Percentiles rank a stretch among this genome's conserved stretches.
Conservation (phyloP, 2,113 vertebrate species). For the Cichladusa arquata region DNA sequence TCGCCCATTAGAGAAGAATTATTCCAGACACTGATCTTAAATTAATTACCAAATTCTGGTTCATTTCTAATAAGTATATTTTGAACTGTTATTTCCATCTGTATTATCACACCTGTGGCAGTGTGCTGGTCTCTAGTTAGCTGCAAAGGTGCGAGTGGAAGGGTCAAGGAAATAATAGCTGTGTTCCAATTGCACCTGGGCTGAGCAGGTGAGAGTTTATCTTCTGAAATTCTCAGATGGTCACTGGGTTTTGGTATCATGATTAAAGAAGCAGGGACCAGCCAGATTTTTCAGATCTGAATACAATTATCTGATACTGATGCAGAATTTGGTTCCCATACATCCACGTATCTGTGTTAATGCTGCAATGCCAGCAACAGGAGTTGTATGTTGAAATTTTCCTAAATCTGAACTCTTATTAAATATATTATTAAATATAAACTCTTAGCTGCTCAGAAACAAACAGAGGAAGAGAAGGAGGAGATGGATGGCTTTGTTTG, state of each 20-base stretch:
- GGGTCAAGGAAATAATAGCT: background rate
- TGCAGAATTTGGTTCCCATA: background rate
- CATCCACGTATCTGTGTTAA: background rate
- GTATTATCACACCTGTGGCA: background rate
- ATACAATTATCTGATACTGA: background rate
- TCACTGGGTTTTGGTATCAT: background rate
- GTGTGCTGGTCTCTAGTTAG: background rate
- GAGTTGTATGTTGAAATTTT: rapidly evolving
- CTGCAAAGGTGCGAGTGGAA: rapidly evolving
- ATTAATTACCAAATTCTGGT: background rate
- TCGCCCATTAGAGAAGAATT: background rate
- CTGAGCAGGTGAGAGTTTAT: background rate
- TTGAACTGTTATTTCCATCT: background rate
- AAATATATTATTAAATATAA: no score
- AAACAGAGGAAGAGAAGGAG: background rate
- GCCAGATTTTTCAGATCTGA: background rate
- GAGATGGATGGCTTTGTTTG: background rate
- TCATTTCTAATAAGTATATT: background rate
- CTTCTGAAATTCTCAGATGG: background rate
- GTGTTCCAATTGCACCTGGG: background rate
- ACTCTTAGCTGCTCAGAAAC: background rate
- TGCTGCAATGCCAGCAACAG: background rate
- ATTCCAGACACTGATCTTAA: background rate
- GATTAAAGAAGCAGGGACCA: background rate
- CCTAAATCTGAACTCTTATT: background rate